Conservation (phyloP, 2,797 vertebrate species). For the Gobio occitaniae region DNA sequence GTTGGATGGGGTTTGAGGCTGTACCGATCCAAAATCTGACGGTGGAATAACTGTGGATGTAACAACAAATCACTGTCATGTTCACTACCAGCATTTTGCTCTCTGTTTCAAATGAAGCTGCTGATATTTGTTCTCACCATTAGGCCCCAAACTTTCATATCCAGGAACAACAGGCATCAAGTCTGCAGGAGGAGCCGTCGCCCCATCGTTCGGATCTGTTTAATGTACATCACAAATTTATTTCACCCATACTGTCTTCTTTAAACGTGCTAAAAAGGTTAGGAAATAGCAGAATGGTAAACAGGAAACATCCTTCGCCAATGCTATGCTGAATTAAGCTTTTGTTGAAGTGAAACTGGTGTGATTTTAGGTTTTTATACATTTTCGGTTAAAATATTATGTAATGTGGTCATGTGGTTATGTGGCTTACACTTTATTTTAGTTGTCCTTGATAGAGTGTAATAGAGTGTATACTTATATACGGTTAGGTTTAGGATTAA, state of each 20-base stretch:
- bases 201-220: not conserved
- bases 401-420: not conserved
- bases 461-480: not conserved
- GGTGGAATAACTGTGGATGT: slow-evolving; percentile 47
- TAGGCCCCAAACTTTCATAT: slow-evolving; percentile 51
- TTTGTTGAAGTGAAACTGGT: not conserved
- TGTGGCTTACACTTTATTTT: not conserved
- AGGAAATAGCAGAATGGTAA: not conserved
- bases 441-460: not conserved
- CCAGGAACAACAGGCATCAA: slow-evolving; percentile 46
- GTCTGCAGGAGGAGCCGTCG: slow-evolving; percentile 54
- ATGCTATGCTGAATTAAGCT: not conserved
- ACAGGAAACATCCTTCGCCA: not conserved
- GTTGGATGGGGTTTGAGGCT: slow-evolving; percentile 1
- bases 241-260: not conserved
- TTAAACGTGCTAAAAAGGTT: not conserved
- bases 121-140: not conserved
- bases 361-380: not conserved
- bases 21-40: slow-evolving; percentile 7
- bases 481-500: not conserved
- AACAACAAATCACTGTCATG: not conserved
- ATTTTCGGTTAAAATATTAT: not conserved
- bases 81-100: not conserved
- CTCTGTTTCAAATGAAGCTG: not conserved
- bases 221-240: not conserved